Evolutionary conservation across 1,140 invertebrate genomes (phyloP).

Genomic region (Bombus sibiricus): DNA sequence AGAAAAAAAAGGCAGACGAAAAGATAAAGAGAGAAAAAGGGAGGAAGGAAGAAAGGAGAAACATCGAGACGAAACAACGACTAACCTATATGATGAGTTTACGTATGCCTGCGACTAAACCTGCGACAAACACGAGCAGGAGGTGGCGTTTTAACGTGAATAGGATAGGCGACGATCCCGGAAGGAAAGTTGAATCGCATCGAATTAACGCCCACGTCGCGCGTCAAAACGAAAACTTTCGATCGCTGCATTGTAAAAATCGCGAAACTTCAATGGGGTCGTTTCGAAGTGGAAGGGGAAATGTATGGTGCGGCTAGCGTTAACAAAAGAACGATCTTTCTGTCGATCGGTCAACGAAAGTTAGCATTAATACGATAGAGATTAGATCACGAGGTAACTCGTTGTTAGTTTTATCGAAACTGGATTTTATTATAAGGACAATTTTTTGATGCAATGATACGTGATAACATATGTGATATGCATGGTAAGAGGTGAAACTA

Average conservation of each 20-base stretch:
- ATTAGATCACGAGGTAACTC: background rate
- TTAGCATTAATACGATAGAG: background rate
- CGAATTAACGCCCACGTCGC: constrained; percentile 66
- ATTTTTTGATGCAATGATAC: background rate
- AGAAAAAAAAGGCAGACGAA: constrained; percentile 42
- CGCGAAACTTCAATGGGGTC: background rate
- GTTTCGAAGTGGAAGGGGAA: background rate
- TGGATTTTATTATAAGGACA: background rate
- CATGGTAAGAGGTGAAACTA: background rate
- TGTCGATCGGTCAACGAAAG: background rate
- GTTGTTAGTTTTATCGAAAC: background rate
- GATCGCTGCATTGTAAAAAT: constrained; percentile 30
- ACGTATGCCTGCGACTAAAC: constrained; percentile 65
- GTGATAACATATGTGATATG: background rate
- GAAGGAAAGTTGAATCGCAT: constrained; percentile 79
- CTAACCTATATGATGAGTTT: constrained; percentile 70
- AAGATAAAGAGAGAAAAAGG: background rate
- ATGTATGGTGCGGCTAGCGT: background rate
- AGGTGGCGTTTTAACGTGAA: constrained; percentile 55
- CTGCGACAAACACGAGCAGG: constrained; percentile 11
- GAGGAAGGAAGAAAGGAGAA: constrained; percentile 3
- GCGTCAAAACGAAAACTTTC: constrained; percentile 30
- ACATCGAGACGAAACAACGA: background rate
- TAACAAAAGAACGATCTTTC: constrained; percentile 10
- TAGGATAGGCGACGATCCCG: constrained; percentile 71